Percentiles rank a stretch among this genome's conserved stretches.
These are phyloP conservation scores for Strigamia transsilvanica DNA, from an alignment of 2,888 invertebrate genomes.

Conservation along the genomic window DNA sequence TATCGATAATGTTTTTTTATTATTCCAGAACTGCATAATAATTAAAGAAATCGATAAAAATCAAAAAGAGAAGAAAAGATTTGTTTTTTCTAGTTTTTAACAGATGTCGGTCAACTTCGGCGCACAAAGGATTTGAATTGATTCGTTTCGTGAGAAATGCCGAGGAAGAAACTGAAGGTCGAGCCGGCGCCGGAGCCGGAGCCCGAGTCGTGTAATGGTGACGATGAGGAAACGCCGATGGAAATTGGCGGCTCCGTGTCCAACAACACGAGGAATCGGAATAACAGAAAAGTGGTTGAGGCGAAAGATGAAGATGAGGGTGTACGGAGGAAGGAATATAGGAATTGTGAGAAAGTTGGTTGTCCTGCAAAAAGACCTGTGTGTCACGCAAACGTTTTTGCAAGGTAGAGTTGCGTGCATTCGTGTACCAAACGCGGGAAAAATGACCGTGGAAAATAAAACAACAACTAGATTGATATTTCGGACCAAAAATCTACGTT, in stretches of 20 bases:
- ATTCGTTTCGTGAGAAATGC: background rate
- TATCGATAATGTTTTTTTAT: too few relatives aligned
- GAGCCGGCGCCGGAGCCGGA: too few relatives aligned
- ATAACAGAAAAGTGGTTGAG: background rate
- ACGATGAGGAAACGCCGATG: background rate
- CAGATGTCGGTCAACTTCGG: too few relatives aligned
- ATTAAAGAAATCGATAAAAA: too few relatives aligned
- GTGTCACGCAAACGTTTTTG: slow-evolving; percentile 53
- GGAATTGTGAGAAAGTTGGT: slow-evolving; percentile 52
- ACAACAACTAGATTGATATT: too few relatives aligned
- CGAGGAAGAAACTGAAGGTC: background rate
- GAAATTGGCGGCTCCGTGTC: background rate
- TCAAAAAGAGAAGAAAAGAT: too few relatives aligned
- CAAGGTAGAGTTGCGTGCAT: too few relatives aligned
- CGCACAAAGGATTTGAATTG: background rate
- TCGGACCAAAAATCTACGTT: too few relatives aligned
- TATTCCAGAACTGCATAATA: too few relatives aligned
- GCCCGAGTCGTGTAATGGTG: background rate
- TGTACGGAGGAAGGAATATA: background rate
- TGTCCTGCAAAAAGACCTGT: slow-evolving; percentile 50
- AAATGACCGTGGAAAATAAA: too few relatives aligned
- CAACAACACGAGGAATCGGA: background rate
- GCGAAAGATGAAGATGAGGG: background rate
- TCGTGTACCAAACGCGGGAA: too few relatives aligned
- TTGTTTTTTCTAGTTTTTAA: too few relatives aligned